Conservation (phyloP, 1,140 invertebrate species). For the Chironomus striatipennis region DNA sequence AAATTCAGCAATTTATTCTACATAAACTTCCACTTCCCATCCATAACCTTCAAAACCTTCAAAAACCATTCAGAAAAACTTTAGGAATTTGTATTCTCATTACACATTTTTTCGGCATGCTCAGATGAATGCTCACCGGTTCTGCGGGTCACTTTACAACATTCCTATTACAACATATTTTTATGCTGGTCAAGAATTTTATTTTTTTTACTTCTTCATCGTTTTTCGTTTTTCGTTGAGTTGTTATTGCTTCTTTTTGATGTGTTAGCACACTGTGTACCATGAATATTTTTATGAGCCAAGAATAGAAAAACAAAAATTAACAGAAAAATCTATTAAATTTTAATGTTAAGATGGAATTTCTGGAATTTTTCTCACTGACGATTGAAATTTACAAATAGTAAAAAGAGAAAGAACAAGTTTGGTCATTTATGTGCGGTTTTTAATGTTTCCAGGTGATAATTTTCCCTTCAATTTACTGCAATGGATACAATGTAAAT, state of each 20-base stretch:
- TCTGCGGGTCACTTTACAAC: neutral
- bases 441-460: neutral
- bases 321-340: conserved; percentile 20
- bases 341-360: conserved; percentile 10
- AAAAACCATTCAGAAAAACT: neutral
- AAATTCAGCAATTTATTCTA: too few species aligned
- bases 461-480: neutral
- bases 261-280: too few species aligned
- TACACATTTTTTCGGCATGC: conserved; percentile 6
- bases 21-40: neutral
- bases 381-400: neutral
- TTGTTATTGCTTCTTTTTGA: too few species aligned
- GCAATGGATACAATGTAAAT: neutral
- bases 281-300: neutral
- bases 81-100: neutral
- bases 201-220: too few species aligned
- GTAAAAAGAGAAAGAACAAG: too few species aligned
- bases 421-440: too few species aligned
- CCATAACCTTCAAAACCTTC: neutral
- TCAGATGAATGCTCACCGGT: neutral
- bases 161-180: neutral
- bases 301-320: conserved; percentile 18
- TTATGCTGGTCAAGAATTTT: neutral
- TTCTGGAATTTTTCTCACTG: neutral
- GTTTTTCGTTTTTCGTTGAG: too few species aligned